Base-by-base conservation (phyloP, 37 sponge, comb jelly and placozoan species). In the Spongilla lacustris region DNA sequence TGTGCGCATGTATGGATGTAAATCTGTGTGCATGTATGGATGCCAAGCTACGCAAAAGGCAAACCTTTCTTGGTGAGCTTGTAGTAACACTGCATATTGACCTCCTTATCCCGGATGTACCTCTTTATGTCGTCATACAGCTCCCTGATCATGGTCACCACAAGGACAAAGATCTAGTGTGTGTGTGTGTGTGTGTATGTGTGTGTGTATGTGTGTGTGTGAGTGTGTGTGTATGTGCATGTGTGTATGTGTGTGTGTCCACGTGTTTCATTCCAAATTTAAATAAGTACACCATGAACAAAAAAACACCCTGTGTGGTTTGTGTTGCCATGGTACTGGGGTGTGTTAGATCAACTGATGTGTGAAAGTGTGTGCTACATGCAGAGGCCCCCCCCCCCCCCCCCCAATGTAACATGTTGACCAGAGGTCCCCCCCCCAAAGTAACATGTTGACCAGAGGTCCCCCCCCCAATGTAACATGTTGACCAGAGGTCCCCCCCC, bases 61-160 rank as follows among this genome's bases (percentile, higher is more conserved):
- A 23, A 70, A 93, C 96, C 96, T 82, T 69, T 69, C 25, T 75
- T 34, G 10, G 98, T 97, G 4, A 97, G 76, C 38, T 91, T 93
- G 82, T 82, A 78, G 74, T 93, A 97, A 19, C 29, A 34, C 71
- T 91, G 96, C 76, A 75, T 30, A 75, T 97, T 97, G 75, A 95
- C 79, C 26, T 95, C 98, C 28, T 73, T 89, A 82, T 97, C 98
- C 26, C 98, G 46, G 67, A 88, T 41, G 27, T 77, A 86, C 25
- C 98, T 67, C 89, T 97, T 95, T 23, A 95, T 12, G 77, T 97
- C 98, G 84, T 97, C 98, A 38, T 76, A 95, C 12, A 94, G 84
- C 77, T 97, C 98, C 26, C 98, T 79, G 8, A 80, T 31, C 94
- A 91, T 93, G 13, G 98, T 97, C 35, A 97, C 94, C 19, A 50